A percentile compares a stretch with the other conserved stretches of the same genome.
Conservation (phyloP, 2,888 invertebrate species). For the Yponomeuta sedellus region DNA sequence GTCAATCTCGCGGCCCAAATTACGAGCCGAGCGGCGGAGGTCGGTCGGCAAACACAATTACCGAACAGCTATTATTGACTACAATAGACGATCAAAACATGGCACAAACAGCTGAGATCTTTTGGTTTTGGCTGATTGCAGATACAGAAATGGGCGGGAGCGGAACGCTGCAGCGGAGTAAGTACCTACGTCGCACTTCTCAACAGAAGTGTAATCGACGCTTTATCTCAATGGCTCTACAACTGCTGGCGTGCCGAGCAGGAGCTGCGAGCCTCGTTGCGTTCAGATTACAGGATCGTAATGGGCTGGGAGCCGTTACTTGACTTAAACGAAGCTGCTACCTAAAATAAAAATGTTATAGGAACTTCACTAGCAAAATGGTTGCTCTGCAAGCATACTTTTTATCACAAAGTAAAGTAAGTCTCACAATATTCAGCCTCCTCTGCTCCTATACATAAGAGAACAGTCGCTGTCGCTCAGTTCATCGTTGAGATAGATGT, state of each 20-base stretch:
- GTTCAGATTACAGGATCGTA: too few species aligned
- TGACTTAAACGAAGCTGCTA: too few species aligned
- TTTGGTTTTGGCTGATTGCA: background rate
- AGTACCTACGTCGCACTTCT: background rate
- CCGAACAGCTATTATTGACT: slow-evolving; percentile 6
- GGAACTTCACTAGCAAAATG: too few species aligned
- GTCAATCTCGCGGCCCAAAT: slow-evolving; percentile 4
- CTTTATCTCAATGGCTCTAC: background rate
- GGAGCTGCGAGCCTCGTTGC: too few species aligned
- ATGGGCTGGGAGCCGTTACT: too few species aligned
- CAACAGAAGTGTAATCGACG: background rate
- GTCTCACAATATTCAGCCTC: too few species aligned
- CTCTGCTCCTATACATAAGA: background rate
- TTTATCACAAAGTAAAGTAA: too few species aligned
- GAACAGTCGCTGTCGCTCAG: background rate
- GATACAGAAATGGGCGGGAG: background rate
- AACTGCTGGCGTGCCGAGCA: too few species aligned
- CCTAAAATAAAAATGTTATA: too few species aligned
- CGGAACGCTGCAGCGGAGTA: background rate
- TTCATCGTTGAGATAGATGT: background rate
- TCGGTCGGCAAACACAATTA: slow-evolving; percentile 6
- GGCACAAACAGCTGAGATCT: background rate
- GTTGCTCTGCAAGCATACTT: too few species aligned
- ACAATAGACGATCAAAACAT: slow-evolving; percentile 1
- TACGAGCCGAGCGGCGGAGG: background rate